These are phyloP conservation scores for Pseudococcus viburni DNA, from an alignment of 2,888 invertebrate species.

Conservation along the genomic window DNA sequence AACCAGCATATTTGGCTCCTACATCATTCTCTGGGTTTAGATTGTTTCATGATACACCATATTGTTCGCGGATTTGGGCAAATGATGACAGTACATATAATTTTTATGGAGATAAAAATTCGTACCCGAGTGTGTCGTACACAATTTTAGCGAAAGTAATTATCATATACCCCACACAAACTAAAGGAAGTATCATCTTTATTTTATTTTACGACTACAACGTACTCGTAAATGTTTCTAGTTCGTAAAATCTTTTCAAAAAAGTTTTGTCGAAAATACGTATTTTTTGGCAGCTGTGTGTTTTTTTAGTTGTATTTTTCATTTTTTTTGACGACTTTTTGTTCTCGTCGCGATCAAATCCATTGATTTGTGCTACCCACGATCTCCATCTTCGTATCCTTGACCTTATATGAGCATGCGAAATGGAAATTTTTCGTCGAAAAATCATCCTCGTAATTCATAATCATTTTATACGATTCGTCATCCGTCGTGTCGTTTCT, in stretches of 20 bases:
- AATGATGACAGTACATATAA: background rate
- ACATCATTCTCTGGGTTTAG: background rate
- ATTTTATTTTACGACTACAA: background rate
- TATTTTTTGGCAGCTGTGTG: background rate
- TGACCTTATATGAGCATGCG: background rate
- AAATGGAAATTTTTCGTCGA: background rate
- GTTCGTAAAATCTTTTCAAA: conserved; percentile 13
- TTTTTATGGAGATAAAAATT: background rate
- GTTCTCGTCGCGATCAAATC: background rate
- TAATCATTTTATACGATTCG: background rate
- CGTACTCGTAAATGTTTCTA: background rate
- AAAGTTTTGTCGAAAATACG: background rate
- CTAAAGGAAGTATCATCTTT: background rate
- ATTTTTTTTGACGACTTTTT: background rate
- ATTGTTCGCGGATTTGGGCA: background rate
- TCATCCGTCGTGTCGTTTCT: background rate
- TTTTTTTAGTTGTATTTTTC: background rate
- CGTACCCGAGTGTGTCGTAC: background rate
- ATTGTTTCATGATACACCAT: background rate
- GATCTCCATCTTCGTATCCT: background rate
- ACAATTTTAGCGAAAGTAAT: background rate
- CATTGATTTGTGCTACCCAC: background rate
- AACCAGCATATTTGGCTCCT: background rate
- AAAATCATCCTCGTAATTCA: background rate
- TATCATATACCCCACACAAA: background rate